Evolutionary conservation across 2,888 invertebrate genomes (phyloP), one percentile per base, ranked within the genome.

Genomic region (Oxystoma pomonae): DNA sequence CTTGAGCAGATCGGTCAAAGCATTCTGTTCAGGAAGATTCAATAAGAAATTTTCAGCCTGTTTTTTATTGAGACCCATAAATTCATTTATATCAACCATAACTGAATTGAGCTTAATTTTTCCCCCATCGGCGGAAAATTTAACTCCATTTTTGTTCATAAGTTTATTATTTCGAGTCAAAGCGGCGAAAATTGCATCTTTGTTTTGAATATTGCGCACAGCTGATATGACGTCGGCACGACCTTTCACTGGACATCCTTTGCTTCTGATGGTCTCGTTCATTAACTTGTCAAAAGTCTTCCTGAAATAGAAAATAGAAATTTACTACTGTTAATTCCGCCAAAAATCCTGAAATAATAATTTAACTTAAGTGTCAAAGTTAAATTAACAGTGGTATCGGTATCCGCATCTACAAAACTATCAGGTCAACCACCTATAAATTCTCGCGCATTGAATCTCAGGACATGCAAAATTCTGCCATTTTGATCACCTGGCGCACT

Each of bases 281-380:
- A 83, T 78, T 69, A 86, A 73, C 75, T 85, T 85, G 71, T 84
- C 83, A 70, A 85, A 86, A 60, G 84, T 84, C 82, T 83, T 85
- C 68, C 86, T 85, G 77, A 20, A 70, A 71, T 12, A 35, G 12
- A 35, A 35, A n/a, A n/a, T n/a, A n/a, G n/a, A n/a, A n/a, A n/a
- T n/a, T n/a, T n/a, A n/a, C n/a, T n/a, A n/a, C n/a, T n/a, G n/a
- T n/a, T n/a, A n/a, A n/a, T n/a, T n/a, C n/a, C n/a, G n/a, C n/a
- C n/a, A n/a, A n/a, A n/a, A n/a, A n/a, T n/a, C n/a, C n/a, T n/a
- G n/a, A n/a, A n/a, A n/a, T n/a, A n/a, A n/a, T n/a, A n/a, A n/a
- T n/a, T n/a, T n/a, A n/a, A n/a, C n/a, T n/a, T n/a, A n/a, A n/a
- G n/a, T n/a, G n/a, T n/a, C n/a, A n/a, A n/a, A n/a, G n/a, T n/a